Percentiles rank a stretch among this genome's conserved stretches.
These are phyloP conservation scores for Zoroaster sp. DNA, from an alignment of 53 echinoderm and acorn worm species.

Conservation along the genomic window DNA sequence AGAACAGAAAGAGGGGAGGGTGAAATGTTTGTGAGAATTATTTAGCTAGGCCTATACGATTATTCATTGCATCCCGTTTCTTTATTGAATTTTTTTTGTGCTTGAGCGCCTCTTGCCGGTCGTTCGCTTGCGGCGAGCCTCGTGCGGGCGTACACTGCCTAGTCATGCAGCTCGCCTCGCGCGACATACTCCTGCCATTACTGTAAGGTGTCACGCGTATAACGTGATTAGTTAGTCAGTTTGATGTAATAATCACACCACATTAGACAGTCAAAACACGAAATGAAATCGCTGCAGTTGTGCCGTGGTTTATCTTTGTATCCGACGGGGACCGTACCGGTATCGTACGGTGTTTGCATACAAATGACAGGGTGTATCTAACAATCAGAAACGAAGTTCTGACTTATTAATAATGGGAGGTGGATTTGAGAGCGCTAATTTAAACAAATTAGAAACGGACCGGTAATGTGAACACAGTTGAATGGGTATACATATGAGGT, in stretches of 20 bases:
- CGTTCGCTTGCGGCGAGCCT: constrained; percentile 31
- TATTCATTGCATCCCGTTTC: neutral
- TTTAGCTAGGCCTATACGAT: constrained; percentile 6
- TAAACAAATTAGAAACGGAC: too few species aligned
- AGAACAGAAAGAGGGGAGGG: too few species aligned
- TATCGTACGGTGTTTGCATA: neutral
- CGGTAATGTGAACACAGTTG: too few species aligned
- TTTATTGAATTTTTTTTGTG: constrained; percentile 1
- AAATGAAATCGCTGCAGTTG: neutral
- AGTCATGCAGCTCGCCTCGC: neutral
- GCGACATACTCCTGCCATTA: neutral
- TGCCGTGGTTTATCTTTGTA: neutral
- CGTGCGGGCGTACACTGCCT: neutral
- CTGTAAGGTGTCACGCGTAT: neutral
- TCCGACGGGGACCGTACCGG: neutral
- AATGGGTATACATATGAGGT: too few species aligned
- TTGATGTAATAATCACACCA: constrained; percentile 33
- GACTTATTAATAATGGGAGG: too few species aligned
- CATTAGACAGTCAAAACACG: constrained; percentile 40
- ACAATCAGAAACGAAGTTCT: too few species aligned
- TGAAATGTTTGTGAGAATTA: neutral
- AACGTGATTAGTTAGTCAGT: constrained; percentile 1
- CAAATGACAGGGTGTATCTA: too few species aligned
- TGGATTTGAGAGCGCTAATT: too few species aligned
- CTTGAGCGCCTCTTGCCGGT: constrained; percentile 11